Evolutionary conservation across 2,113 vertebrate species (phyloP).

Genomic region (Cephalopholis sonnerati): DNA sequence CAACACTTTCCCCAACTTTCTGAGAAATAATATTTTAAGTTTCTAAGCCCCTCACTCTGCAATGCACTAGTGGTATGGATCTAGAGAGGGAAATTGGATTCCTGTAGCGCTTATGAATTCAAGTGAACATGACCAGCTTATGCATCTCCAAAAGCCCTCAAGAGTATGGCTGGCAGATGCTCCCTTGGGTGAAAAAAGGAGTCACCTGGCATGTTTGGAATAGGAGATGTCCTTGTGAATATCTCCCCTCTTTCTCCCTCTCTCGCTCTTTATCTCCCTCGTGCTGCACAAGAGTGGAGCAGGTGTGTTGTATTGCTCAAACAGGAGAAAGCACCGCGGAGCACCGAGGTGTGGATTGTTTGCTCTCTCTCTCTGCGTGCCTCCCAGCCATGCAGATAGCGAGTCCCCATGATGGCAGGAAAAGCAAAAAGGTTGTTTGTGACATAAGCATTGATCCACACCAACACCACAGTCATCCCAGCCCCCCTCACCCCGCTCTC

Average conservation of each 20-base stretch:
- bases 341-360: constrained; percentile 58
- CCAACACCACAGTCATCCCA: constrained; percentile 7
- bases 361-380: constrained; percentile 46
- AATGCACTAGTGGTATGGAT: constrained; percentile 59
- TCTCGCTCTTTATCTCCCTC: constrained; percentile 46
- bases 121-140: constrained; percentile 72
- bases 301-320: constrained; percentile 62
- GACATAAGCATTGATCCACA: constrained; percentile 68
- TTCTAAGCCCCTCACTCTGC: constrained; percentile 54
- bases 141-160: constrained; percentile 55
- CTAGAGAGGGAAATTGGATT: constrained; percentile 66
- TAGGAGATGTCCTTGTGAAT: constrained; percentile 53
- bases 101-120: constrained; percentile 62
- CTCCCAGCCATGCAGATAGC: constrained; percentile 67
- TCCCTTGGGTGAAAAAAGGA: neutral
- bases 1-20: constrained; percentile 59
- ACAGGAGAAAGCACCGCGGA: constrained; percentile 40
- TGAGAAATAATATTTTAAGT: constrained; percentile 65
- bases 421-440: constrained; percentile 65
- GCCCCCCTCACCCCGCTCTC: neutral
- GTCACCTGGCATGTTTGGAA: constrained; percentile 54
- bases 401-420: constrained; percentile 54
- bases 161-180: constrained; percentile 44
- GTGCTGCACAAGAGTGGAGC: constrained; percentile 50
- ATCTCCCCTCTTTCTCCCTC: neutral